Percentiles rank a stretch among this genome's conserved stretches.
These are phyloP conservation scores for Poeciliopsis turrubarensis DNA, from an alignment of 2,113 vertebrate species.

Conservation along the genomic window DNA sequence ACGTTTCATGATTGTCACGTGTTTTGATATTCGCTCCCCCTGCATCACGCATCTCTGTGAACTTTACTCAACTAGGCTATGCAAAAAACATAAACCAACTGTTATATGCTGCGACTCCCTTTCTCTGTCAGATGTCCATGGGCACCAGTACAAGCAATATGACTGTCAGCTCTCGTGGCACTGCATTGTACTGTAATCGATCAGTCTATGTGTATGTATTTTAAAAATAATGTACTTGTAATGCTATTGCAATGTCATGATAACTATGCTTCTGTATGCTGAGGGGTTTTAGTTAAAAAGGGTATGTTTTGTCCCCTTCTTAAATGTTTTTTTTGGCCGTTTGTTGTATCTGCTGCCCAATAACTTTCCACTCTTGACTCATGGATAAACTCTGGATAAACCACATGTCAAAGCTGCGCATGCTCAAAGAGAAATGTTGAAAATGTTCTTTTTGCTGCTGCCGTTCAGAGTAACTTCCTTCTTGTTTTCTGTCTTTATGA, in stretches of 20 bases:
- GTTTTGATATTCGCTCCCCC: conserved; percentile 10
- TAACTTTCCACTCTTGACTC: conserved; percentile 19
- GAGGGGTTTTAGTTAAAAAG: conserved; percentile 40
- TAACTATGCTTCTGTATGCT: conserved; percentile 40
- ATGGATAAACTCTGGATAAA: conserved; percentile 5
- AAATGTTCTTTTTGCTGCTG: conserved; percentile 34
- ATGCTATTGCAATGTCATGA: conserved; percentile 46
- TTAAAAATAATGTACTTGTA: conserved; percentile 30
- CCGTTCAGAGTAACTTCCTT: conserved; percentile 3
- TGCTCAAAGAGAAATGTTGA: conserved; percentile 24
- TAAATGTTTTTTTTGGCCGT: conserved; percentile 12
- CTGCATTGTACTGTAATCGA: conserved; percentile 73
- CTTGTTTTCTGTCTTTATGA: conserved; percentile 14
- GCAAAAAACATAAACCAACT: conserved; percentile 73
- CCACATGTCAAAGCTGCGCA: conserved; percentile 19
- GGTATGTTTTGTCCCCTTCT: conserved; percentile 6
- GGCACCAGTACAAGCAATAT: conserved; percentile 77
- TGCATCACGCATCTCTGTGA: conserved; percentile 60
- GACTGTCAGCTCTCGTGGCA: conserved; percentile 60
- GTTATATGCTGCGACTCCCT: conserved; percentile 71
- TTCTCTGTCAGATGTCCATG: conserved; percentile 45
- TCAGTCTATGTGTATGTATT: conserved; percentile 57
- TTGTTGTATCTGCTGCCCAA: conserved; percentile 28
- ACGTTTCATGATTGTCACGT: conserved; percentile 9
- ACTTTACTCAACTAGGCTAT: conserved; percentile 77